Evolutionary conservation across 2,113 vertebrate species (phyloP), one percentile per base, ranked within the genome.

Genomic region (Natator depressus): DNA sequence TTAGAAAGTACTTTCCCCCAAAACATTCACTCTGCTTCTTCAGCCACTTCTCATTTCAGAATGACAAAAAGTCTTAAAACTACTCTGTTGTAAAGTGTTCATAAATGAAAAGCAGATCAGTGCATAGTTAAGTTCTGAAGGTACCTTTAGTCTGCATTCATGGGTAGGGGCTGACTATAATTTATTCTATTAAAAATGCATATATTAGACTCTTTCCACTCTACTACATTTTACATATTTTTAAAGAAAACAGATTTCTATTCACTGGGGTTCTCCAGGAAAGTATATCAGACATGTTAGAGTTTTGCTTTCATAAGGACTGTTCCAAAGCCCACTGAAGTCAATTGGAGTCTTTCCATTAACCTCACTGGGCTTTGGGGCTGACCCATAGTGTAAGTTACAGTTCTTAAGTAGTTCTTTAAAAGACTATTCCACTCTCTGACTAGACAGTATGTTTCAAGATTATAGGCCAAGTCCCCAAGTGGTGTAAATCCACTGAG

Each of bases 161-260:
- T 94, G 91, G 46, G 55, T 86, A 88, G 84, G 82, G 22, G 51
- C 47, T 82, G 19, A 72, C 65, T 65, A 31, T 20, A 83, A 94
- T 92, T 94, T 93, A 82, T 93, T 90, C n/a, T 72, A 72, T 96
- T 89, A 94, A 95, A 95, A 93, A 95, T 93, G 88, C 50, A 24
- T 91, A 82, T 95, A 85, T 89, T 82, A 81, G 87, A 92, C 29
- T 88, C 65, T 94, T 94, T 89, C 91, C 91, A 95, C n/a, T 38
- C 57, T 42, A 85, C 53, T 85, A 88, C 82, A 82, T 27, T 46
- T 86, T 93, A 89, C 19, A 50, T 80, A 82, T 96, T 94, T 93
- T 94, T 85, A 57, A 94, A 89, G 65, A 86, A 97, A 97, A 95
- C 95, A 76, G 87, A 94, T 96, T 95, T 97, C 55, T 91, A 78